Percentiles rank a stretch among this genome's conserved stretches.
Conservation (phyloP, 1,140 invertebrate species). For the Linepithema humile region DNA sequence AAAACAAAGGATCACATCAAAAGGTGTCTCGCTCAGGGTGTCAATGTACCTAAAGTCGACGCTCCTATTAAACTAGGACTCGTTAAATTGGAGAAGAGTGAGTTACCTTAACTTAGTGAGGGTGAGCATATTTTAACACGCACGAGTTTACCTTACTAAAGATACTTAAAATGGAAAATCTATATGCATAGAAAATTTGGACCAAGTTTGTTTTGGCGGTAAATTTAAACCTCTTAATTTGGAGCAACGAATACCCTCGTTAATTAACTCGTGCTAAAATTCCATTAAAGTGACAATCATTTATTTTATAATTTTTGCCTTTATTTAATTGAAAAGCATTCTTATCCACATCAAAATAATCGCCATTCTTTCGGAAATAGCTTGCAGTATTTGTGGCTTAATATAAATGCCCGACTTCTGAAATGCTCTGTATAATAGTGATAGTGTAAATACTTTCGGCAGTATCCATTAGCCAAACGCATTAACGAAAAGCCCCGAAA, state of each 20-base stretch:
- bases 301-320: not conserved
- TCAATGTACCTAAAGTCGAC: not conserved
- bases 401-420: slow-evolving; percentile 21
- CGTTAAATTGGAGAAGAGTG: not conserved
- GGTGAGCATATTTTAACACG: not conserved
- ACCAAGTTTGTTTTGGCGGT: not conserved
- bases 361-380: not conserved
- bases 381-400: not conserved
- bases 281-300: not conserved
- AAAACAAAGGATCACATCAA: not conserved
- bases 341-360: not conserved
- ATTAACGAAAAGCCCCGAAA: slow-evolving; percentile 34
- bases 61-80: not conserved
- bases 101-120: not conserved
- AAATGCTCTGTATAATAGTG: not conserved
- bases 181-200: not conserved
- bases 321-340: not conserved
- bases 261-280: not conserved
- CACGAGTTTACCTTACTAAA: not conserved
- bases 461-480: slow-evolving; percentile 40
- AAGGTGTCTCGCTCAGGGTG: not conserved
- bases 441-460: slow-evolving; percentile 23
- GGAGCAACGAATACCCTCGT: not conserved
- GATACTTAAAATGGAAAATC: not conserved
- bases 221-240: slow-evolving; percentile 40